These are phyloP conservation scores for Drosophila nigricruria DNA, from an alignment of 2,888 invertebrate genomes.

Conservation along the genomic window DNA sequence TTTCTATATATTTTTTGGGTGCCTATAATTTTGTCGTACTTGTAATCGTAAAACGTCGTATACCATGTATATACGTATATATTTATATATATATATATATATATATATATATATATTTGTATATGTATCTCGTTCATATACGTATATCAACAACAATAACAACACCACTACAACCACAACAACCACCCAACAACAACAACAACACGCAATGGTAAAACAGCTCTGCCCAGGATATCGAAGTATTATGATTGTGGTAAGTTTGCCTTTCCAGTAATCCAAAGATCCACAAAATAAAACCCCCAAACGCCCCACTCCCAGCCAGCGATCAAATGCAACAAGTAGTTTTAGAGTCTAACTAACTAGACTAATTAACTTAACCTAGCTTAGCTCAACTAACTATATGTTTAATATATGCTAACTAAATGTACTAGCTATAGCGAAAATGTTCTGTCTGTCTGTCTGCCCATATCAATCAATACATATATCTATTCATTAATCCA, in stretches of 20 bases:
- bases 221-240: conserved; percentile 88
- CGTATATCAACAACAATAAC: conserved; percentile 60
- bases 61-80: background rate
- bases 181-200: conserved; percentile 46
- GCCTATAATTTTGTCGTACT: conserved; percentile 65
- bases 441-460: background rate
- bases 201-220: conserved; percentile 78
- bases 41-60: conserved; percentile 40
- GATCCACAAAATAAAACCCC: background rate
- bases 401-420: background rate
- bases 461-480: too few relatives aligned
- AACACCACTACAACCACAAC: conserved; percentile 43
- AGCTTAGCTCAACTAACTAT: background rate
- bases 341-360: background rate
- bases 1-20: conserved; percentile 69
- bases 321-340: conserved; percentile 18
- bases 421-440: background rate
- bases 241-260: conserved; percentile 89
- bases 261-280: conserved; percentile 22
- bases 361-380: background rate
- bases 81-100: too few relatives aligned
- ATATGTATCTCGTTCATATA: conserved; percentile 51
- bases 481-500: too few relatives aligned
- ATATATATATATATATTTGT: conserved; percentile 5
- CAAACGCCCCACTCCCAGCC: conserved; percentile 11